A percentile compares a stretch with the other conserved stretches of the same genome.
phyloP scores from a whole-genome alignment of 2,113 vertebrate genomes.

The Tursiops truncatus region DNA sequence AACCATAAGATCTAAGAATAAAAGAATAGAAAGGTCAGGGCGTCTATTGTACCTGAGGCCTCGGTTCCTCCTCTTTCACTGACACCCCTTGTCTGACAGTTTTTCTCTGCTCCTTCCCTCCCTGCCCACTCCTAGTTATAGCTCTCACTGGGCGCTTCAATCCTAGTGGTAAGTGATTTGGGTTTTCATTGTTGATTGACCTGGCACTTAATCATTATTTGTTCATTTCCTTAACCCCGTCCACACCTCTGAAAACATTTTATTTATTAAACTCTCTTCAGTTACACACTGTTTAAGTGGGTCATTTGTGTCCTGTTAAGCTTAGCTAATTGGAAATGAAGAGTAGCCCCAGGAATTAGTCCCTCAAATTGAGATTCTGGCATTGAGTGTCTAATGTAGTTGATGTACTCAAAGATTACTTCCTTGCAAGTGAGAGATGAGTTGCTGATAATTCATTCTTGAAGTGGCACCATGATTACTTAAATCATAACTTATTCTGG shows the following conservation, averaged over 20 bases:
- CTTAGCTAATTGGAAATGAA: background rate
- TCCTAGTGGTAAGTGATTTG: background rate
- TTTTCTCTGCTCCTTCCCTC: background rate
- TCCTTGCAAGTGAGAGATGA: background rate
- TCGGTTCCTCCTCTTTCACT: background rate
- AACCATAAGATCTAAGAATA: background rate
- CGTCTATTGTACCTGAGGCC: background rate
- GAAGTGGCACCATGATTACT: background rate
- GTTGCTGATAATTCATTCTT: background rate
- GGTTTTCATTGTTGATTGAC: background rate
- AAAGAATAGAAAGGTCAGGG: background rate
- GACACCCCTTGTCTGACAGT: background rate
- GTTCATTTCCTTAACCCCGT: background rate
- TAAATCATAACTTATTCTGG: background rate
- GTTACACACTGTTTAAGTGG: background rate
- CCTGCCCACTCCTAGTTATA: background rate
- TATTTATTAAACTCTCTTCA: background rate
- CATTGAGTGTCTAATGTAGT: background rate
- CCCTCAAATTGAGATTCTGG: background rate
- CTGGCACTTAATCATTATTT: background rate
- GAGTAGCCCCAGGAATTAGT: background rate
- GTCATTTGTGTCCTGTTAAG: background rate
- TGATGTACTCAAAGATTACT: background rate
- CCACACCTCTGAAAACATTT: background rate
- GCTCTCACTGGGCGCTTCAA: background rate